Evolutionary conservation across 2,797 vertebrate species (phyloP).

Genomic region (Hydrolagus colliei): DNA sequence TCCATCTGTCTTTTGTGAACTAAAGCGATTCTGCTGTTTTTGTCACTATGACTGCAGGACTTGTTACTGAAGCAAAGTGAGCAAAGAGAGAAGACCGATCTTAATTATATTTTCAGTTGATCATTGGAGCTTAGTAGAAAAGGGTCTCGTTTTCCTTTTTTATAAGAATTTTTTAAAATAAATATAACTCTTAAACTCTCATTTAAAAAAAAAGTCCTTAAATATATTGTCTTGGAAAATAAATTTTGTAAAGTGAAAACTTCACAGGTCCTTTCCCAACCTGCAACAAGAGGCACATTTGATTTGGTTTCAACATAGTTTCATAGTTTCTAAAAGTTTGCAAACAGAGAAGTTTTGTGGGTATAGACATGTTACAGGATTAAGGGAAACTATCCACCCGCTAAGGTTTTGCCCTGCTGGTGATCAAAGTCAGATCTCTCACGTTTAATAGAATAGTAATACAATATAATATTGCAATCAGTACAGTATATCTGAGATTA

Average conservation of each 20-base stretch:
- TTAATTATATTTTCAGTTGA: conserved; percentile 14
- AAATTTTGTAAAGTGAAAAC: too few species aligned
- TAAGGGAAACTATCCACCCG: not conserved
- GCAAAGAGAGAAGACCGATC: not conserved
- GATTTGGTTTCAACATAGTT: too few species aligned
- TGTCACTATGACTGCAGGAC: not conserved
- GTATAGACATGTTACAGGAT: too few species aligned
- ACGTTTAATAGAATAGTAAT: too few species aligned
- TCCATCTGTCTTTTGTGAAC: conserved; percentile 4
- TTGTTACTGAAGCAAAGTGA: not conserved
- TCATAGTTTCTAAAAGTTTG: not conserved
- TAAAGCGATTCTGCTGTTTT: conserved; percentile 11
- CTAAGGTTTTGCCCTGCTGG: too few species aligned
- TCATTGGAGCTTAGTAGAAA: not conserved
- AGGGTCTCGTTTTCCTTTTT: not conserved
- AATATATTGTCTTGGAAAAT: too few species aligned
- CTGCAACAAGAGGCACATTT: too few species aligned
- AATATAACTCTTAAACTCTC: not conserved
- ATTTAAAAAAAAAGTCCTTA: too few species aligned
- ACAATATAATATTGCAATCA: too few species aligned
- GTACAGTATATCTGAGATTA: too few species aligned
- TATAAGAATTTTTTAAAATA: not conserved
- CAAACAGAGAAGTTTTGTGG: not conserved
- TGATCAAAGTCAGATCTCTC: too few species aligned
- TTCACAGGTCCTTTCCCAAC: too few species aligned